These are phyloP conservation scores for Trochalopteron elliotii DNA, from an alignment of 2,113 vertebrate species.

Conservation along the genomic window DNA sequence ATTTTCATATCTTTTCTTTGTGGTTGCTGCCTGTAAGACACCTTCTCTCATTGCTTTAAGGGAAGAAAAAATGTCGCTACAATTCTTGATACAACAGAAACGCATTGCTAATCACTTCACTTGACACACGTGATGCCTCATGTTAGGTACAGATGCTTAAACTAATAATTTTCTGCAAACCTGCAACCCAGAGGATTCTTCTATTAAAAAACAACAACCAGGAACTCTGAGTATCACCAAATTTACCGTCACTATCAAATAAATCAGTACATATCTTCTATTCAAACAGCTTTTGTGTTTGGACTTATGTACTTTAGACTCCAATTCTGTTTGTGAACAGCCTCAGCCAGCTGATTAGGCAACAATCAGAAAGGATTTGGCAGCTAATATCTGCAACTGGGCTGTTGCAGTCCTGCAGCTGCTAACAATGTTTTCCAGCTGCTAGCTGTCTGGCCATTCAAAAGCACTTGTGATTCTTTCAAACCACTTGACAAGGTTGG, in stretches of 20 bases:
- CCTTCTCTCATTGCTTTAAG: neutral
- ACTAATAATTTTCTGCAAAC: neutral
- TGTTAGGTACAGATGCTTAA: neutral
- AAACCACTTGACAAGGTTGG: neutral
- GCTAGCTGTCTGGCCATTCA: slow-evolving; percentile 14
- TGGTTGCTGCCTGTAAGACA: neutral
- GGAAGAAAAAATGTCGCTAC: neutral
- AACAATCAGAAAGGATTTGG: slow-evolving; percentile 28
- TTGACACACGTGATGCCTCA: neutral
- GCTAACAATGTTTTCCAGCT: slow-evolving; percentile 41
- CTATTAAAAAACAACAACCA: neutral
- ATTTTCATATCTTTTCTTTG: neutral
- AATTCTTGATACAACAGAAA: neutral
- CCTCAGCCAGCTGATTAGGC: slow-evolving; percentile 20
- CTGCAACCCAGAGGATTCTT: neutral
- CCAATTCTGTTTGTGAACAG: neutral
- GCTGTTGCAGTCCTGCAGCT: neutral
- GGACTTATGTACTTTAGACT: neutral
- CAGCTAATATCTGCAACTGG: neutral
- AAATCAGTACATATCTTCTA: neutral
- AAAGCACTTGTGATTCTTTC: neutral
- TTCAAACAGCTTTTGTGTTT: neutral
- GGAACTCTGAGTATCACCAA: neutral
- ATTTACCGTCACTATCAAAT: neutral
- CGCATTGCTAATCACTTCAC: neutral